Evolutionary conservation across 2,888 invertebrate species (phyloP), one percentile per base, ranked within the genome.

Genomic region (Ctena decussata): DNA sequence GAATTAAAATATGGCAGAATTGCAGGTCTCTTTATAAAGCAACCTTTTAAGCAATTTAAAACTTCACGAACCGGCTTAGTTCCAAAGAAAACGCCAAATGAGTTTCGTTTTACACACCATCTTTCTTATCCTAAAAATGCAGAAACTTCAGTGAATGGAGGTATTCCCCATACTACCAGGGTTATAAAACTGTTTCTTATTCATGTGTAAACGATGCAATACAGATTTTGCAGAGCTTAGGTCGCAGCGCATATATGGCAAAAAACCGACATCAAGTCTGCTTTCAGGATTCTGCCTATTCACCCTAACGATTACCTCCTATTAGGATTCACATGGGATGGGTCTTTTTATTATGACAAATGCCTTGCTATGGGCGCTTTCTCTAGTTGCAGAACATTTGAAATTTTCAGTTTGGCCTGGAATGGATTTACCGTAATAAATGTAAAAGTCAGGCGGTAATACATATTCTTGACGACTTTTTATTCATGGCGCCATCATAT

Each of bases 401-500:
- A 82, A 69, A 21, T 11, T 8, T 85, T 82, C 49, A 53, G 53
- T 24, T 53, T 72, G 15, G 75, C 76, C 46, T 80, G 18, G 35
- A 80, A 71, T 80, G 80, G 76, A 75, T 78, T 12, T 49, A 53
- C 8, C 35, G 6, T 24, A 27, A 78, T 15, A 83, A 75, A 78
- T 21, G 32, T 35, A 1, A 30, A n/a, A 30, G 44, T 30, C 24
- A 49, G 3, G 70, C 72, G n/a, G 57, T 46, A 30, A 46, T 35
- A 44, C 79, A 79, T 53, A 79, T 80, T 44, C 46, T 75, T 15
- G 84, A 75, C 69, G 84, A 79, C 27, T 80, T 80, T 60, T 37
- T 80, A 12, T 85, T 85, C 78, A 39, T 85, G 18, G 73, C 53
- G 18, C 74, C 57, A 15, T 41, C 77, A 32, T 24, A 46, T 35